These are phyloP conservation scores for Brevimyrus niger DNA, from an alignment of 2,113 vertebrate species.

Conservation along the genomic window DNA sequence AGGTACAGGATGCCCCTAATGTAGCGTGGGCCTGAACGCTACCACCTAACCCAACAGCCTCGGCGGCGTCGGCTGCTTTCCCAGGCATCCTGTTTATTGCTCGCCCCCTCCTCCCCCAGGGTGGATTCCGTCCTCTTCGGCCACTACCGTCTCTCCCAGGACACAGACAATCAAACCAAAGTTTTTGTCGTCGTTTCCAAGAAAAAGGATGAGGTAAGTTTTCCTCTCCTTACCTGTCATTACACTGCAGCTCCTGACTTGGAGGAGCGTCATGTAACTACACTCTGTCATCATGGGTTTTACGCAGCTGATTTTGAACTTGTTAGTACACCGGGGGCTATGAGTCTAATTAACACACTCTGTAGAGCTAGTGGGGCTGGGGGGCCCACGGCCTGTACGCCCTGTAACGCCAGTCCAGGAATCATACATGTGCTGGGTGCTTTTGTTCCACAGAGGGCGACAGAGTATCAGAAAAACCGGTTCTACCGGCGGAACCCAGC, in stretches of 20 bases:
- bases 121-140: slow-evolving; percentile 85
- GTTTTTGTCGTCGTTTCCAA: slow-evolving; percentile 95
- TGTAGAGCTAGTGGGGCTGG: background rate
- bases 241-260: background rate
- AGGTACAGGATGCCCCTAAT: slow-evolving; percentile 56
- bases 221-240: background rate
- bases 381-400: background rate
- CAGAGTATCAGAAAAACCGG: slow-evolving; percentile 82
- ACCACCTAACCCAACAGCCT: background rate
- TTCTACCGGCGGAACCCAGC: slow-evolving; percentile 79
- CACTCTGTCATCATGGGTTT: background rate
- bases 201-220: slow-evolving; percentile 87
- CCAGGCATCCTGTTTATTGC: slow-evolving; percentile 35
- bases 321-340: background rate
- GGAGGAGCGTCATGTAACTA: background rate
- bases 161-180: slow-evolving; percentile 99
- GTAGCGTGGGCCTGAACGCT: background rate
- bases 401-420: background rate
- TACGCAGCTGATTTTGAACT: background rate
- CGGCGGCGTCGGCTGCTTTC: background rate
- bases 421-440: background rate
- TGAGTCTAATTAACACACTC: background rate
- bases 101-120: slow-evolving; percentile 50
- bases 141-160: slow-evolving; percentile 94
- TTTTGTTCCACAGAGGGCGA: slow-evolving; percentile 63